phyloP scores from a whole-genome alignment of 2,888 invertebrate species.

The Hecatera dysodea region DNA sequence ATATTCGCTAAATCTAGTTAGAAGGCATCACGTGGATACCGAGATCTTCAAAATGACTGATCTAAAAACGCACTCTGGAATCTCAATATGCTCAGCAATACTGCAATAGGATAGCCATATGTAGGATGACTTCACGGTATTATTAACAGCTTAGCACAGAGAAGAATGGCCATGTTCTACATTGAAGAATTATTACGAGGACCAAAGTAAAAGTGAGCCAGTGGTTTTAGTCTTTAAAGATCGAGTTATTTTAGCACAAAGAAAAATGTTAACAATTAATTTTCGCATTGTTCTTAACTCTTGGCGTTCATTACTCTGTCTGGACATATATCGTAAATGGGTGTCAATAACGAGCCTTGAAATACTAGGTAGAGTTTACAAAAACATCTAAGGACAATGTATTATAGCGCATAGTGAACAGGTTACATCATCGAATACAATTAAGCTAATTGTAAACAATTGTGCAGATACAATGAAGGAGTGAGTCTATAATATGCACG shows the following conservation, averaged over 20 bases:
- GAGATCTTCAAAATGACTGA: neutral
- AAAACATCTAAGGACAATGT: slow-evolving; percentile 15
- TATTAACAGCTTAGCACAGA: neutral
- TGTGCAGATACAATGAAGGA: slow-evolving; percentile 48
- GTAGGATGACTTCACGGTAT: slow-evolving; percentile 1
- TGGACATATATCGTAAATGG: slow-evolving; percentile 1
- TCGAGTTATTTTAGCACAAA: slow-evolving; percentile 14
- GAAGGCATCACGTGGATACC: too few species aligned
- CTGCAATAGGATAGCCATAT: neutral
- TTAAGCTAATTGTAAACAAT: slow-evolving; percentile 66
- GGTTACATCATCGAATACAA: slow-evolving; percentile 63
- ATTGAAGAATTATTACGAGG: slow-evolving; percentile 24
- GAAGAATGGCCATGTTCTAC: slow-evolving; percentile 21
- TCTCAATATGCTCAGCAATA: neutral
- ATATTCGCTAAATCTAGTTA: neutral
- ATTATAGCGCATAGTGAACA: slow-evolving; percentile 39
- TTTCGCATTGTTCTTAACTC: slow-evolving; percentile 31
- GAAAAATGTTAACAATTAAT: slow-evolving; percentile 31
- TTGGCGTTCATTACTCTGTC: slow-evolving; percentile 19
- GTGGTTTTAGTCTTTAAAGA: slow-evolving; percentile 14
- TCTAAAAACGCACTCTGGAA: neutral
- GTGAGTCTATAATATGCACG: slow-evolving; percentile 38
- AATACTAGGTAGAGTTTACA: slow-evolving; percentile 10
- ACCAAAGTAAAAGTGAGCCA: slow-evolving; percentile 38
- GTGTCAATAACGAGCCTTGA: slow-evolving; percentile 12